Percentiles rank a stretch among this genome's conserved stretches.
phyloP scores from a whole-genome alignment of 1,140 invertebrate species.

The Vanessa atalanta region DNA sequence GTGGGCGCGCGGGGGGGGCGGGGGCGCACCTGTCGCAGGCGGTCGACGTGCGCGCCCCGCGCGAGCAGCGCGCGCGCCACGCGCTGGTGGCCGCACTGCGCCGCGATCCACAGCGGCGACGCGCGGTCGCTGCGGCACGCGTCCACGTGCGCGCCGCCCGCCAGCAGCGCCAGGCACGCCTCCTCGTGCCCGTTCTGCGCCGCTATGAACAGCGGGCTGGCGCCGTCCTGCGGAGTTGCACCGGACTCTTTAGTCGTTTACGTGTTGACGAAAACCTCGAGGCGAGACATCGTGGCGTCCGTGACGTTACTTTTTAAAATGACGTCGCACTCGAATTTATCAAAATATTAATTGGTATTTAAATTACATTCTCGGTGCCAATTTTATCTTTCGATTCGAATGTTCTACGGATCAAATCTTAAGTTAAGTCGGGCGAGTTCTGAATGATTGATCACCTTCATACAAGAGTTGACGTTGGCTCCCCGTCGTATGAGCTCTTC shows the following conservation, averaged over 20 bases:
- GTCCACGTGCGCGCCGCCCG: constrained; percentile 87
- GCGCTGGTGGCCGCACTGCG: constrained; percentile 94
- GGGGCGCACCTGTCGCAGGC: constrained; percentile 86
- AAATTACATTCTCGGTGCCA: no score
- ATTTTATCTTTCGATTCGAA: no score
- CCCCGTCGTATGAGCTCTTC: constrained; percentile 89
- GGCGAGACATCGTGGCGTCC: no score
- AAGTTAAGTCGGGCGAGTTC: no score
- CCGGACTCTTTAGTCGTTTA: no score
- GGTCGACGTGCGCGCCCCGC: constrained; percentile 89
- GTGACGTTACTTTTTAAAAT: no score
- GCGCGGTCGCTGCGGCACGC: constrained; percentile 89
- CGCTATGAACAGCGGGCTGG: constrained; percentile 94
- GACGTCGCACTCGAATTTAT: no score
- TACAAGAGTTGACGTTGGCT: constrained; percentile 91
- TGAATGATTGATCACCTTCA: constrained; percentile 85
- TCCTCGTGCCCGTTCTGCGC: constrained; percentile 93
- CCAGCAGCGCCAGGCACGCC: constrained; percentile 85
- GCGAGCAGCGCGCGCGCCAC: constrained; percentile 89
- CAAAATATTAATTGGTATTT: no score
- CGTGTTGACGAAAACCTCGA: no score
- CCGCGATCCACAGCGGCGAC: constrained; percentile 94
- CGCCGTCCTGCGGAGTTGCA: constrained; percentile 85
- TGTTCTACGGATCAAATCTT: no score
- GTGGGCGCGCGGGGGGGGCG: constrained; percentile 88